Percentiles rank a stretch among this genome's conserved stretches.
phyloP scores from a whole-genome alignment of 1,140 invertebrate genomes.

The Yoshiicerus persimilis region DNA sequence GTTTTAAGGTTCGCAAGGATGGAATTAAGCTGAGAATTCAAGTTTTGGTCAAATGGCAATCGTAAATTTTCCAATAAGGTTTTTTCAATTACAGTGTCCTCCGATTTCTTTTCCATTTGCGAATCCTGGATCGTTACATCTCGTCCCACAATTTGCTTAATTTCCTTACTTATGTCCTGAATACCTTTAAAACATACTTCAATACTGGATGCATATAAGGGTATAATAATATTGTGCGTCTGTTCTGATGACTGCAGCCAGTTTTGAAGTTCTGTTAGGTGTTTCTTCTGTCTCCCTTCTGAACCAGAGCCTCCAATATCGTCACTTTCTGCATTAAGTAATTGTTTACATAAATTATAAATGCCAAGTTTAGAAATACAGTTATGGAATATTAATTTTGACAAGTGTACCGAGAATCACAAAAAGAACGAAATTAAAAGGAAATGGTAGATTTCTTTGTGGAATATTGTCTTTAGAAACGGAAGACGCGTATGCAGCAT shows the following conservation, averaged over 20 bases:
- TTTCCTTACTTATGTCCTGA: background rate
- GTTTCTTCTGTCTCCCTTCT: background rate
- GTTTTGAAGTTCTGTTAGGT: background rate
- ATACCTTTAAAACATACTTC: conserved; percentile 13
- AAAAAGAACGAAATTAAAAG: conserved; percentile 40
- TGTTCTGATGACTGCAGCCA: background rate
- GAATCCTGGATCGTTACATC: background rate
- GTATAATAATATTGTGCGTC: background rate
- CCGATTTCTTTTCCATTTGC: background rate
- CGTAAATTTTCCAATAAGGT: background rate
- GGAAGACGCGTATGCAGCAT: background rate
- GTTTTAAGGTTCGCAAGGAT: conserved; percentile 21
- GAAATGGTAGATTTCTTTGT: conserved; percentile 31
- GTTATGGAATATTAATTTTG: no score
- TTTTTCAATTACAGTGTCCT: background rate
- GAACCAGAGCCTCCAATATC: background rate
- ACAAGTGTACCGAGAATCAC: conserved; percentile 38
- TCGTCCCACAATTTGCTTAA: background rate
- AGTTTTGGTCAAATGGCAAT: conserved; percentile 14
- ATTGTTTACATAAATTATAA: background rate
- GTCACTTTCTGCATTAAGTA: background rate
- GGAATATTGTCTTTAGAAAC: background rate
- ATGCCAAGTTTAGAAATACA: background rate
- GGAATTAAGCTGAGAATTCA: background rate
- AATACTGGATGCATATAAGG: conserved; percentile 29